Conservation (phyloP, 2,888 invertebrate genomes). For the Agrochola lychnidis region DNA sequence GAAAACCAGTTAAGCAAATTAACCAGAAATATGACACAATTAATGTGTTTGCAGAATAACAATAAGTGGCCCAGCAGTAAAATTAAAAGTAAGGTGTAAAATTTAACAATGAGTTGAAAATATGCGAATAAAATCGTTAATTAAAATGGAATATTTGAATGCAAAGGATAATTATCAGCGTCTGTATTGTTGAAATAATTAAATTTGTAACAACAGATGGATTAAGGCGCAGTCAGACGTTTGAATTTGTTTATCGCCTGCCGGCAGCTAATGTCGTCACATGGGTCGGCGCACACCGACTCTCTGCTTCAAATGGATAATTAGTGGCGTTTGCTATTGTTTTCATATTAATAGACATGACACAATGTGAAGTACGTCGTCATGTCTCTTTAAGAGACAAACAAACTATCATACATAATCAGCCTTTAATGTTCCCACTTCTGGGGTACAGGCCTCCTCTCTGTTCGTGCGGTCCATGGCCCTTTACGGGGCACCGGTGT, state of each 20-base stretch:
- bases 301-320: conserved; percentile 52
- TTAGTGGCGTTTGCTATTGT: conserved; percentile 39
- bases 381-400: neutral
- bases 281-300: conserved; percentile 63
- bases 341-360: conserved; percentile 7
- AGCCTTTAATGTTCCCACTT: no score
- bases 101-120: conserved; percentile 49
- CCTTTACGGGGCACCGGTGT: no score
- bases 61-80: conserved; percentile 33
- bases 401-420: neutral
- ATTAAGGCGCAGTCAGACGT: conserved; percentile 66
- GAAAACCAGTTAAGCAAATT: conserved; percentile 15
- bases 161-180: conserved; percentile 49
- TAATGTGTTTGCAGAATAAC: conserved; percentile 33
- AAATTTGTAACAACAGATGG: conserved; percentile 71
- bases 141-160: conserved; percentile 59
- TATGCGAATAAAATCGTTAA: conserved; percentile 52
- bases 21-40: conserved; percentile 22
- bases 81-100: conserved; percentile 49
- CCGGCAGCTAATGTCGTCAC: conserved; percentile 72
- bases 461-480: no score
- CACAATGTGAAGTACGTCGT: neutral
- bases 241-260: conserved; percentile 73
- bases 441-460: no score
- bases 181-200: conserved; percentile 68